phyloP scores from a whole-genome alignment of 1,140 invertebrate genomes.

The Musca vetustissima region DNA sequence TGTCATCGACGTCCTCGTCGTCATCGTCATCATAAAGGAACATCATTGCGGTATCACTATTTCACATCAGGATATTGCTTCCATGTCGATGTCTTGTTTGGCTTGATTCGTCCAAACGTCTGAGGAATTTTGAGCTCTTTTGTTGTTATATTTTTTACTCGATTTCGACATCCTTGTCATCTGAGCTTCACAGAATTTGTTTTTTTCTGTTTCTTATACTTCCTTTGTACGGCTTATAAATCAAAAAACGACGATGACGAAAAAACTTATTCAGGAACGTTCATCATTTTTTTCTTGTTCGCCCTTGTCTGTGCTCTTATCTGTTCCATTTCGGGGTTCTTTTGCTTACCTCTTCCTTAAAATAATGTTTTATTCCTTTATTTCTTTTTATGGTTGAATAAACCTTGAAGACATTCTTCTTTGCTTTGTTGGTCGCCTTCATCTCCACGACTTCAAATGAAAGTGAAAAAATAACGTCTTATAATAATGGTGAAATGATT shows the following conservation, averaged over 20 bases:
- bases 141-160: background rate
- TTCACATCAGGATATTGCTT: conserved; percentile 21
- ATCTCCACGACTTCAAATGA: background rate
- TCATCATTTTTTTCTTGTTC: too few relatives aligned
- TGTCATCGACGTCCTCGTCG: background rate
- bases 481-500: conserved; percentile 14
- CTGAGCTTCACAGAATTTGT: background rate
- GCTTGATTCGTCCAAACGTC: background rate
- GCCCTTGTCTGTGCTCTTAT: too few relatives aligned
- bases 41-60: conserved; percentile 7
- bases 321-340: background rate
- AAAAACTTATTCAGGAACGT: too few relatives aligned
- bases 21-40: background rate
- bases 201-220: background rate
- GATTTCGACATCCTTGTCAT: too few relatives aligned
- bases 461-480: conserved; percentile 16
- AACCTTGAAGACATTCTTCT: conserved; percentile 5
- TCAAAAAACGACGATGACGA: conserved; percentile 3
- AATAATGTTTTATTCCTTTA: background rate
- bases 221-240: conserved; percentile 15
- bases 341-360: background rate
- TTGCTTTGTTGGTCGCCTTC: background rate
- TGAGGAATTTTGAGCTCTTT: conserved; percentile 10
- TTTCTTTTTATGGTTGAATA: conserved; percentile 22
- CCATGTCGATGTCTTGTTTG: conserved; percentile 10